phyloP scores from a whole-genome alignment of 2,797 vertebrate genomes.

The Galaxias olidus region DNA sequence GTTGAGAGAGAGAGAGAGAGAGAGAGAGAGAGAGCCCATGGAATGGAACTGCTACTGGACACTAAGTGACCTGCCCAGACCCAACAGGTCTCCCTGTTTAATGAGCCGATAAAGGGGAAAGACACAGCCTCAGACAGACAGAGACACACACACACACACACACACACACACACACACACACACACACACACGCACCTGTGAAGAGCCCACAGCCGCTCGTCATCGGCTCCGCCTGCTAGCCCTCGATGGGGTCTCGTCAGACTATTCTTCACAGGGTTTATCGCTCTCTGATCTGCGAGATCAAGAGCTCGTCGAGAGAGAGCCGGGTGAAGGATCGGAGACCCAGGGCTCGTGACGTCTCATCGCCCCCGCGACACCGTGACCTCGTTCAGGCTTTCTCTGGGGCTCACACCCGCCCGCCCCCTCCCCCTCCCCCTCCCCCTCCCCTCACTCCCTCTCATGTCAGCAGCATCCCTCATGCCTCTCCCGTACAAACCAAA shows the following conservation, averaged over 20 bases:
- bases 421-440: too few relatives aligned
- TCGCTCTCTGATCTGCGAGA: conserved; percentile 24
- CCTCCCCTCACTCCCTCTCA: too few relatives aligned
- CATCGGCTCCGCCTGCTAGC: neutral
- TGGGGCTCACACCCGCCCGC: too few relatives aligned
- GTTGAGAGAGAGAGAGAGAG: too few relatives aligned
- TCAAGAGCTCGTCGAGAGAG: neutral
- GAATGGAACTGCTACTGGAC: too few relatives aligned
- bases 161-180: neutral
- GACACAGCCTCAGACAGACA: too few relatives aligned
- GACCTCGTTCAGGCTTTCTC: conserved; percentile 29
- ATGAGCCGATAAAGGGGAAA: neutral
- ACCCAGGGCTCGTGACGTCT: conserved; percentile 9
- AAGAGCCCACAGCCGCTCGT: too few relatives aligned
- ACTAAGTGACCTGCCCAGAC: neutral
- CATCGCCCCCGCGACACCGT: conserved; percentile 11
- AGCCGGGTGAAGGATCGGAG: conserved; percentile 2
- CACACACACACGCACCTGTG: neutral
- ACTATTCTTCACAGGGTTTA: neutral
- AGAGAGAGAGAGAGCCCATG: neutral
- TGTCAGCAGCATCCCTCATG: too few relatives aligned
- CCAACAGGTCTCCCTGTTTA: neutral
- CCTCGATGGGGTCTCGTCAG: neutral
- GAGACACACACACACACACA: neutral
- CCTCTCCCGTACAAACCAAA: conserved; percentile 8